phyloP scores from a whole-genome alignment of 2,113 vertebrate genomes.

The Psilopsiagon aurifrons region DNA sequence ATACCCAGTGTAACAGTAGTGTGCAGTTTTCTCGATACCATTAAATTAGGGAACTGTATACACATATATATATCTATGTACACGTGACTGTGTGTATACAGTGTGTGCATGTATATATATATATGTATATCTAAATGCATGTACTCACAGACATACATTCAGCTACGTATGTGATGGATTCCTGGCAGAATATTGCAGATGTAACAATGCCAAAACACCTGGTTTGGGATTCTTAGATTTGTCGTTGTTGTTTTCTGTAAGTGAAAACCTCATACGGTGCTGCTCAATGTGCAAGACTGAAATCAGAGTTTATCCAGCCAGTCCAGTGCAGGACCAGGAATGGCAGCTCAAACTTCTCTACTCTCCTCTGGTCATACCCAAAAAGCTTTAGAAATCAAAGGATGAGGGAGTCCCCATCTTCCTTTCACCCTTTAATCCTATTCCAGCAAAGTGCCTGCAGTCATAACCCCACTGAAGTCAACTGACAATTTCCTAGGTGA shows the following conservation, averaged over 20 bases:
- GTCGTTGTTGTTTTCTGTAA: fast-evolving
- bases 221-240: background rate
- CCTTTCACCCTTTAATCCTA: background rate
- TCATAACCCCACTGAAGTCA: background rate
- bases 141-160: background rate
- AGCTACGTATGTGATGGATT: background rate
- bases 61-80: fast-evolving
- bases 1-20: background rate
- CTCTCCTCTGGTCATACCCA: background rate
- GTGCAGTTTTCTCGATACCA: background rate
- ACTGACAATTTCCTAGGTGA: background rate
- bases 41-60: background rate
- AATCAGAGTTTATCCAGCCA: background rate
- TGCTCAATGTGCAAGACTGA: background rate
- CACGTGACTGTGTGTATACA: fast-evolving
- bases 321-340: background rate
- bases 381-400: background rate
- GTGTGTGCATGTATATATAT: fast-evolving
- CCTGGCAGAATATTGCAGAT: background rate
- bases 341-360: background rate
- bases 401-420: fast-evolving
- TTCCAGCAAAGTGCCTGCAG: background rate
- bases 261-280: fast-evolving
- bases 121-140: background rate
- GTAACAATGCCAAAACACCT: background rate